Conservation (phyloP, 2,797 vertebrate species). For the Falco peregrinus region DNA sequence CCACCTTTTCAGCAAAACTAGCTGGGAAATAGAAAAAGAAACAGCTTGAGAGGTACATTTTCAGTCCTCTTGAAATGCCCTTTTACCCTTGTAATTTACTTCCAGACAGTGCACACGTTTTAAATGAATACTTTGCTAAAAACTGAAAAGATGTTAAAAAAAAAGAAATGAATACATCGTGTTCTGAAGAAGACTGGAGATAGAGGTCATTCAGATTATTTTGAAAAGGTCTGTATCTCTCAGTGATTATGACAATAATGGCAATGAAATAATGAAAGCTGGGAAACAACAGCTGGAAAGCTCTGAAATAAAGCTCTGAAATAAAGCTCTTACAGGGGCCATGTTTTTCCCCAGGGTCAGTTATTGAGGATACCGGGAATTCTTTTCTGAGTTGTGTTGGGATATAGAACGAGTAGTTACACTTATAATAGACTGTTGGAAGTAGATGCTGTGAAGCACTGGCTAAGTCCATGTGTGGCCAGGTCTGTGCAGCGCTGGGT, state of each 20-base stretch:
- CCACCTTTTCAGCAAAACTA: constrained; percentile 16
- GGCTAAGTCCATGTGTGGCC: neutral
- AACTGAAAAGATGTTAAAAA: constrained; percentile 68
- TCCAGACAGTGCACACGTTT: constrained; percentile 51
- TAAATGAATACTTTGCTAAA: constrained; percentile 69
- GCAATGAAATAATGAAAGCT: constrained; percentile 44
- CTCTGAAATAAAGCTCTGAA: neutral
- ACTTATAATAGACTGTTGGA: neutral
- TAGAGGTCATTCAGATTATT: constrained; percentile 62
- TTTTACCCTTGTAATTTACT: constrained; percentile 71
- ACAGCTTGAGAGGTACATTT: constrained; percentile 41
- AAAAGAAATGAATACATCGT: constrained; percentile 60
- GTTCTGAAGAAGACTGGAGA: constrained; percentile 44
- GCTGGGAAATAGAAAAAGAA: constrained; percentile 46
- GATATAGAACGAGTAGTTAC: neutral
- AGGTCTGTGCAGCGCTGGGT: neutral
- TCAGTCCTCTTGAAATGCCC: constrained; percentile 65
- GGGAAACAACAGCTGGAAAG: neutral
- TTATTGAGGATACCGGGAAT: neutral
- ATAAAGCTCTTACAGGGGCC: neutral
- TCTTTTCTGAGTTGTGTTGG: neutral
- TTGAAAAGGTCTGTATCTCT: constrained; percentile 46
- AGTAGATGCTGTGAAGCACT: neutral
- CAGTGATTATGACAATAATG: constrained; percentile 14
- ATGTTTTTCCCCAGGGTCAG: neutral